A percentile compares a stretch with the other conserved stretches of the same genome.
phyloP scores from a whole-genome alignment of 2,888 invertebrate genomes.

The Eremobia ochroleuca region DNA sequence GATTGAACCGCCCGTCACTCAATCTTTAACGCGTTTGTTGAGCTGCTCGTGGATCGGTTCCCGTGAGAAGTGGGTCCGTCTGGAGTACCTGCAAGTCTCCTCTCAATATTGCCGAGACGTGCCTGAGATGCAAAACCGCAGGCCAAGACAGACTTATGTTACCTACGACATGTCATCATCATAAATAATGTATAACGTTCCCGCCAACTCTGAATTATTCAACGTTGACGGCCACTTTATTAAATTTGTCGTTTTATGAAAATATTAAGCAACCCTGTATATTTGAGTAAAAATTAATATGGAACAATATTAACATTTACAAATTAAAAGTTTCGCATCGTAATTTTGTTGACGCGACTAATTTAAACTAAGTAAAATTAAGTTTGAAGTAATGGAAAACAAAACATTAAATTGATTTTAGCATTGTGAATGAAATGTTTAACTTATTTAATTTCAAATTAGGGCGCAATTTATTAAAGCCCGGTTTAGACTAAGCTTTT shows the following conservation, averaged over 20 bases:
- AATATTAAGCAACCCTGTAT: constrained; percentile 78
- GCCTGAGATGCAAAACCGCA: constrained; percentile 88
- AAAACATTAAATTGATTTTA: constrained; percentile 66
- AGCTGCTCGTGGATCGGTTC: constrained; percentile 47
- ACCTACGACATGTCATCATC: constrained; percentile 88
- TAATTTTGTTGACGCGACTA: constrained; percentile 62
- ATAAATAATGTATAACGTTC: constrained; percentile 89
- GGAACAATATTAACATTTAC: constrained; percentile 77
- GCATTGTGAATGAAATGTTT: constrained; percentile 33
- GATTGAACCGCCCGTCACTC: constrained; percentile 29
- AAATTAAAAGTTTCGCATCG: constrained; percentile 74
- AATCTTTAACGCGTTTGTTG: constrained; percentile 48
- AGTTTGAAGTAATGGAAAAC: constrained; percentile 61
- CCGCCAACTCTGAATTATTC: constrained; percentile 87
- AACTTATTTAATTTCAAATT: constrained; percentile 35
- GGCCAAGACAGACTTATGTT: constrained; percentile 84
- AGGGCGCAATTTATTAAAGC: constrained; percentile 25
- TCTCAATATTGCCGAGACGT: constrained; percentile 85
- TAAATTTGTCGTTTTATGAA: constrained; percentile 88
- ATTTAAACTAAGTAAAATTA: constrained; percentile 64
- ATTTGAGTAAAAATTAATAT: constrained; percentile 80
- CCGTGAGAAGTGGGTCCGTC: constrained; percentile 60
- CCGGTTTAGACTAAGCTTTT: constrained; percentile 17
- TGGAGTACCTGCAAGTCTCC: constrained; percentile 61
- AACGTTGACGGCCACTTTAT: constrained; percentile 88